Evolutionary conservation across 2,888 invertebrate species (phyloP).

Genomic region (Escarpia spicata): DNA sequence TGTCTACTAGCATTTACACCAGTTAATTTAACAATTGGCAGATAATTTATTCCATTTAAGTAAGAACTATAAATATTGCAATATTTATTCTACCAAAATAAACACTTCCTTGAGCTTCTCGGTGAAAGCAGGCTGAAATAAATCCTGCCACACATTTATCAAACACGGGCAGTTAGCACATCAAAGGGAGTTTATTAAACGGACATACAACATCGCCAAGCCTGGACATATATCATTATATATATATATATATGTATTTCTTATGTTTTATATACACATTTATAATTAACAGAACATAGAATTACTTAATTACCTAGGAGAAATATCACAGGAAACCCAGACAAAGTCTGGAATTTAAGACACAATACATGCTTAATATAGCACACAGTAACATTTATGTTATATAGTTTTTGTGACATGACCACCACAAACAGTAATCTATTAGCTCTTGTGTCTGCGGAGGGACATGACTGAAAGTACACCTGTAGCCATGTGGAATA

Average conservation of each 20-base stretch:
- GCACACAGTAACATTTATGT: neutral
- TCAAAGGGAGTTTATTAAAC: neutral
- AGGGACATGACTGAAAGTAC: neutral
- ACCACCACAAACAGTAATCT: neutral
- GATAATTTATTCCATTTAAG: too few relatives aligned
- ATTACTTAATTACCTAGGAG: neutral
- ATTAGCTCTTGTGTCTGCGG: neutral
- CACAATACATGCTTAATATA: neutral
- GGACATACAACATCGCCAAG: neutral
- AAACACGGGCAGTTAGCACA: neutral
- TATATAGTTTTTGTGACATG: neutral
- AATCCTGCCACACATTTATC: too few relatives aligned
- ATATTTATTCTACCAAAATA: too few relatives aligned
- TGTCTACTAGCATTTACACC: too few relatives aligned
- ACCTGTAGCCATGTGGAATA: neutral
- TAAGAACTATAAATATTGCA: too few relatives aligned
- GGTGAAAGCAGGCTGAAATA: too few relatives aligned
- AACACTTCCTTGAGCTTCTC: too few relatives aligned
- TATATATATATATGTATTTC: neutral
- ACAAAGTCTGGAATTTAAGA: neutral
- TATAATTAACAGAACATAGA: neutral
- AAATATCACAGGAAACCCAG: slow-evolving; percentile 7
- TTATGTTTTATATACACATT: neutral
- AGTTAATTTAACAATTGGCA: too few relatives aligned
- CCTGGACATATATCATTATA: neutral